phyloP scores from a whole-genome alignment of 2,113 vertebrate genomes.

The Pseudolaguvia tuberculata region DNA sequence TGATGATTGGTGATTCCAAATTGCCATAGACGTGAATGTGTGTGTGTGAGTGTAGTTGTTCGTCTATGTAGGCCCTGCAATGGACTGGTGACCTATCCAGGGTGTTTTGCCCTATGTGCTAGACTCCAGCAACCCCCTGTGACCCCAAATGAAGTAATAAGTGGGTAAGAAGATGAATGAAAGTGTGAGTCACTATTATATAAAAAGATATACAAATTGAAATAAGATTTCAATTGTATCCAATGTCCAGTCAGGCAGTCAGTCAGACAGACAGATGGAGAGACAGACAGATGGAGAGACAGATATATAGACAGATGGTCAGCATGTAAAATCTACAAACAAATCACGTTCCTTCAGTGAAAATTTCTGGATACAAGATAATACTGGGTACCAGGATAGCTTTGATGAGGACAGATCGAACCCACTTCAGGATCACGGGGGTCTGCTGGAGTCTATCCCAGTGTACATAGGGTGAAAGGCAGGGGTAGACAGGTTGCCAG shows the following conservation, averaged over 20 bases:
- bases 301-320: slow-evolving; percentile 54
- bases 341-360: slow-evolving; percentile 42
- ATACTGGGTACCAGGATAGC: slow-evolving; percentile 9
- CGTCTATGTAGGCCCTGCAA: not conserved
- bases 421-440: no score
- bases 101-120: no score
- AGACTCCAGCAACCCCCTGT: no score
- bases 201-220: not conserved
- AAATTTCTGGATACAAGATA: slow-evolving; percentile 20
- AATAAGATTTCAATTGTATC: not conserved
- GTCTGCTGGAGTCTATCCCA: no score
- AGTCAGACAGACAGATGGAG: slow-evolving; percentile 41
- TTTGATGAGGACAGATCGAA: not conserved
- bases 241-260: slow-evolving; percentile 33
- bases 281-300: slow-evolving; percentile 54
- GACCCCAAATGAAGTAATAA: no score
- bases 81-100: no score
- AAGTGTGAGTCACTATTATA: not conserved
- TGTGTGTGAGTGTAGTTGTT: no score
- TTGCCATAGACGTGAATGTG: no score
- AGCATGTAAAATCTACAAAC: slow-evolving; percentile 57
- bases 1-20: no score
- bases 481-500: slow-evolving; percentile 1
- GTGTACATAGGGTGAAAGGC: not conserved
- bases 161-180: no score